Base-by-base conservation (phyloP, 1,140 invertebrate genomes). In the Scaptomyza pallida region DNA sequence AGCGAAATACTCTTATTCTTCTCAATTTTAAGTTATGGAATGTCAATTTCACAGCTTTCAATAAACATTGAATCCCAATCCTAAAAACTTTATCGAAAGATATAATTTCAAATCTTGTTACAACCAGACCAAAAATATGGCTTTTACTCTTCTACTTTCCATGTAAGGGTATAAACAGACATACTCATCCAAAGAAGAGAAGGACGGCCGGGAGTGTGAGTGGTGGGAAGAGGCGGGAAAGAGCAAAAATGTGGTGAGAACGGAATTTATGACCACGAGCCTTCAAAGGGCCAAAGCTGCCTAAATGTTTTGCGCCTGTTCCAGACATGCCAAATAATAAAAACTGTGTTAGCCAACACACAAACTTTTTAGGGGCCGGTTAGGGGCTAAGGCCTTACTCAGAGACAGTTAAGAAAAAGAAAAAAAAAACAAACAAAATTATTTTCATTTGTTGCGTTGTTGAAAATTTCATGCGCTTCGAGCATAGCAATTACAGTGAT, bases 251-350 rank as follows among this genome's bases (percentile, higher is more conserved):
- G 86, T 89, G 86, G 86, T 86, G 86, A 82, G 86, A 89, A 86
- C 67, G 89, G 88, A 89, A 89, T 89, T 89, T 89, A 89, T 89
- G 72, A 89, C 88, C 88, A 79, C 72, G 79, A 85, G 82, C 88
- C 78, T 86, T 75, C 81, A 76, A 82, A 89, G 88, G 81, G 72
- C 81, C 81, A 76, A 30, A 71, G 65, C 70, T 81, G 75, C 72
- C 82, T 86, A 88, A 86, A 86, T 86, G 81, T 80, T 85, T 86
- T 83, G 67, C 51, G 44, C 44, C 59, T 54, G 65, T 47, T 19
- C 52, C 69, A 57, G 54, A 59, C 62, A 45, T 67, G 62, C 62
- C 54, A 65, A 71, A 65, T 71, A 65, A 65, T 71, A 71, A 71
- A 71, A 71, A 59, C 52, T 65, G 52, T 65, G 52, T 17, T 35